Evolutionary conservation across 2,113 vertebrate species (phyloP), one percentile per base, ranked within the genome.

Genomic region (Petrocephalus zakoni): DNA sequence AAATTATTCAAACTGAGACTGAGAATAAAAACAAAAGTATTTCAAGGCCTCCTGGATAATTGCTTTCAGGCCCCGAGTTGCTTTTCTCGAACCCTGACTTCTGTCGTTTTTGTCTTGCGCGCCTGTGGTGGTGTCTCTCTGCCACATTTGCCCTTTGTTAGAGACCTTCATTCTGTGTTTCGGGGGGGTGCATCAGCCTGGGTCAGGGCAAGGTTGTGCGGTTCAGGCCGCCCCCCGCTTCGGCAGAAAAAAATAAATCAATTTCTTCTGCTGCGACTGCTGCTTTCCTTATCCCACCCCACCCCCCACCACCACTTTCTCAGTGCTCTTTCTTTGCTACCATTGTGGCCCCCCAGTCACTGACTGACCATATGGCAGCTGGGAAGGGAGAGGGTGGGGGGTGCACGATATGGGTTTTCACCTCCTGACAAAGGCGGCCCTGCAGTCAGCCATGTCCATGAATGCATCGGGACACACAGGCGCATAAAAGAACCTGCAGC

Each of bases 401-500:
- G 21, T 22, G 81, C 42, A 3, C 90, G 95, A 93, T 95, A 93
- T 78, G 91, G 87, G 94, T 93, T 86, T 0, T 46, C 91, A 93
- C 93, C 93, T 91, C 64, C 90, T 89, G 93, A 98, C 97, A 98
- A 98, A 97, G 94, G 96, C 91, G 92, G 89, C 96, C 93, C 93
- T 46, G 92, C 94, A 95, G 95, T 96, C 96, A 95, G 94, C 91
- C 94, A 90, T 58, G 93, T 94, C 95, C 93, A 96, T 97, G 97
- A 97, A 97, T 97, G 95, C 95, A 96, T 95, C 94, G 91, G 94
- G 96, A 94, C 96, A 96, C 92, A 93, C 93, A 88, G 92, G 90
- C 91, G 95, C 92, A 95, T 22, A 95, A 95, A 94, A 93, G 91
- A 90, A 94, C 94, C 95, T 92, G 91, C 90, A 91, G 92, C 90